Percentiles rank a stretch among this genome's conserved stretches.
Evolutionary conservation across 2,797 vertebrate genomes (phyloP).

Genomic region (Oryzias sinensis): DNA sequence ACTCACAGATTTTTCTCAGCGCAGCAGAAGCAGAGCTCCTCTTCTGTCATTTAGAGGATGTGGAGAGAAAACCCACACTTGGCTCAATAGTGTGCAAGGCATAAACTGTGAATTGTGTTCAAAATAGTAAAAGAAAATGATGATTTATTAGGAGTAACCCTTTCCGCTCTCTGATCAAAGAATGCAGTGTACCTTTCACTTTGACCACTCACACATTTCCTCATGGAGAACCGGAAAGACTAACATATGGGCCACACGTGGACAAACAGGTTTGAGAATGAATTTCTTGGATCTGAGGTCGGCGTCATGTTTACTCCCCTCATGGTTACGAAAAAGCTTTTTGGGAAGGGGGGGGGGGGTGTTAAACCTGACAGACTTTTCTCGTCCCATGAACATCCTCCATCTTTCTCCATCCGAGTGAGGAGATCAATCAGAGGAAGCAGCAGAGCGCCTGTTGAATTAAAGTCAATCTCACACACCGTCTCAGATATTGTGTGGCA

Average conservation of each 20-base stretch:
- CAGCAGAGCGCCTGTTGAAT: conserved; percentile 65
- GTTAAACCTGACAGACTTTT: conserved; percentile 55
- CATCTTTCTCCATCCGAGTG: conserved; percentile 75
- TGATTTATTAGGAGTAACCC: not conserved
- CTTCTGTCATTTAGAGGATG: conserved; percentile 5
- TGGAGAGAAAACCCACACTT: conserved; percentile 6
- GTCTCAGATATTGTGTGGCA: not conserved
- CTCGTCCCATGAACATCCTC: conserved; percentile 62
- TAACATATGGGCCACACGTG: conserved; percentile 76
- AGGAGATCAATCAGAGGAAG: conserved; percentile 69
- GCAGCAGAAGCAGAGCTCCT: conserved; percentile 1
- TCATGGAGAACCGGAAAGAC: conserved; percentile 56
- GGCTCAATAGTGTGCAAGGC: not conserved
- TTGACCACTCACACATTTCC: conserved; percentile 46
- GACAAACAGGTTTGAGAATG: conserved; percentile 52
- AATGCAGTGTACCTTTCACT: conserved; percentile 52
- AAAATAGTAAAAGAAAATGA: not conserved
- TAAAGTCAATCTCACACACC: conserved; percentile 62
- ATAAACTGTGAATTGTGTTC: not conserved
- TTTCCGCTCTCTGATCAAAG: conserved; percentile 29
- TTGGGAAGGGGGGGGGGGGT: conserved; percentile 49
- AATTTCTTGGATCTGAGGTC: conserved; percentile 73
- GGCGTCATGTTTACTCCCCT: conserved; percentile 64
- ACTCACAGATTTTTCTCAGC: conserved; percentile 20
- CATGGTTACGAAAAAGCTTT: conserved; percentile 53